These are phyloP conservation scores for Metopia argyrocephala DNA, from an alignment of 2,888 invertebrate genomes.

Conservation along the genomic window DNA sequence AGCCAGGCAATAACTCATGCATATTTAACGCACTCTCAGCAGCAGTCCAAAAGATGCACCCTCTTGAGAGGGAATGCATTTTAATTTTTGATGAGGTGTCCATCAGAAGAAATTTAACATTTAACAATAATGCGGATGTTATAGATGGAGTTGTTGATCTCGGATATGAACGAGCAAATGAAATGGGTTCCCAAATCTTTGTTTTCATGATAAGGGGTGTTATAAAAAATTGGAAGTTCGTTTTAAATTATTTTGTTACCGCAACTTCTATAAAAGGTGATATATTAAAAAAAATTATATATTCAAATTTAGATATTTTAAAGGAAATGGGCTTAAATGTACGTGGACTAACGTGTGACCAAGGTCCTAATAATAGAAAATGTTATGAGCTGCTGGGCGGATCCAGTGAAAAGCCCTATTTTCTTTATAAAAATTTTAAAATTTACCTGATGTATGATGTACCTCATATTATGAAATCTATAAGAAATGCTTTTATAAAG, in stretches of 20 bases:
- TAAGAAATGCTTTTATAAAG: neutral
- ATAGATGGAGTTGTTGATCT: neutral
- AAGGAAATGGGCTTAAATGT: constrained; percentile 13
- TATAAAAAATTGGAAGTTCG: neutral
- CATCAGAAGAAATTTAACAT: neutral
- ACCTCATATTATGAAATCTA: constrained; percentile 8
- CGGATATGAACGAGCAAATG: neutral
- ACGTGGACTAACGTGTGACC: constrained; percentile 9
- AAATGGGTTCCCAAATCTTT: neutral
- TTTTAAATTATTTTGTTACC: constrained; percentile 22
- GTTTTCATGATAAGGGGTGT: constrained; percentile 1
- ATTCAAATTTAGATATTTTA: constrained; percentile 14
- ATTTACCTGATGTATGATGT: constrained; percentile 16
- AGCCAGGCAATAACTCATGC: constrained; percentile 2
- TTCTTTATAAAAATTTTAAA: neutral
- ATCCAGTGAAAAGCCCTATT: constrained; percentile 2
- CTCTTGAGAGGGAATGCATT: neutral
- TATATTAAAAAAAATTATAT: neutral
- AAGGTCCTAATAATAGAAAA: constrained; percentile 8
- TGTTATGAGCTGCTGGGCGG: neutral
- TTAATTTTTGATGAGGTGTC: constrained; percentile 4
- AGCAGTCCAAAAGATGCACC: neutral
- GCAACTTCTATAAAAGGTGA: neutral
- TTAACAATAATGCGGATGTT: neutral
- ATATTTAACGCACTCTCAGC: constrained; percentile 8